These are phyloP conservation scores for Dipodomys spectabilis DNA, from an alignment of 2,113 vertebrate species.

Conservation along the genomic window DNA sequence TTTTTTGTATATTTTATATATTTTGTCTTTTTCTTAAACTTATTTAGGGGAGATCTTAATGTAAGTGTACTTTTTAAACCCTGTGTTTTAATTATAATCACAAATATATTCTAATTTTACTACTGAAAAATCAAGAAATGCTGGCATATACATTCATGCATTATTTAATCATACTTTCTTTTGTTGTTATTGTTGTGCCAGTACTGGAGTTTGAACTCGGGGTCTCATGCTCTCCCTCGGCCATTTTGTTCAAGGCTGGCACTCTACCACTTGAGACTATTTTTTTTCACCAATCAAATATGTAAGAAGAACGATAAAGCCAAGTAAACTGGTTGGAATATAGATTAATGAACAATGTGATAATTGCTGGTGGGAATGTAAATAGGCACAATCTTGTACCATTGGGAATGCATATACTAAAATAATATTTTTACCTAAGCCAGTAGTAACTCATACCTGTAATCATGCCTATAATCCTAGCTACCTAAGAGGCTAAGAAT, in stretches of 20 bases:
- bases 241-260: too few relatives aligned
- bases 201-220: too few relatives aligned
- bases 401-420: background rate
- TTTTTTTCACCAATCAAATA: background rate
- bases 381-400: background rate
- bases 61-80: background rate
- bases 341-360: background rate
- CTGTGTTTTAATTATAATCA: conserved; percentile 42
- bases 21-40: background rate
- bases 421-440: background rate
- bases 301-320: conserved; percentile 27
- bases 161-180: background rate
- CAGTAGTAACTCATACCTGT: too few relatives aligned
- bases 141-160: background rate
- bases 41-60: conserved; percentile 44
- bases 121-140: conserved; percentile 49
- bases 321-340: background rate
- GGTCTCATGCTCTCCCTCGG: too few relatives aligned
- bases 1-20: conserved; percentile 40
- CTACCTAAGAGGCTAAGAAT: too few relatives aligned
- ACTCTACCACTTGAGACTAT: background rate
- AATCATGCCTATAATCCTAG: too few relatives aligned
- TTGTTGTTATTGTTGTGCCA: too few relatives aligned
- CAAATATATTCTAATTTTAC: background rate
- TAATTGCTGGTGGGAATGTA: background rate